A percentile compares a stretch with the other conserved stretches of the same genome.
Conservation (phyloP, 2,888 invertebrate genomes). For the Torymus auratus region DNA sequence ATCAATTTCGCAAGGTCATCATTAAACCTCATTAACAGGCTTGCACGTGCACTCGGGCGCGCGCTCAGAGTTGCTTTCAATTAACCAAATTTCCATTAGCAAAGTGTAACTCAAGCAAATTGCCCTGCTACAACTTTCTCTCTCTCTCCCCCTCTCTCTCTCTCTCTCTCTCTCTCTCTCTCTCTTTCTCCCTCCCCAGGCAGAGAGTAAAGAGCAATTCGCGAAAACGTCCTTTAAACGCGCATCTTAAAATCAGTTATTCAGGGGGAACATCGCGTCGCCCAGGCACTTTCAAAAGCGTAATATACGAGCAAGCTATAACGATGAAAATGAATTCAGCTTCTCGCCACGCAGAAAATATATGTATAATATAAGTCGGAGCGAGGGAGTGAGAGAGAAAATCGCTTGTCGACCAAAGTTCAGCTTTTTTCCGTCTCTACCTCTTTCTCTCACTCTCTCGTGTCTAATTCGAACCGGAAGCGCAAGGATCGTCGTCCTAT, state of each 20-base stretch:
- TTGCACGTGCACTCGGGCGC: no score
- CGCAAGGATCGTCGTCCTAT: not conserved
- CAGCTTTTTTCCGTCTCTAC: not conserved
- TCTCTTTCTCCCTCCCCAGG: not conserved
- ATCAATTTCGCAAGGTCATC: not conserved
- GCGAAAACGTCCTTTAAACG: conserved; percentile 12
- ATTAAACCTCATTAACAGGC: conserved; percentile 6
- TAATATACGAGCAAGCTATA: conserved; percentile 14
- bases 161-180: no score
- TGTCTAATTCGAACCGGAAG: conserved; percentile 34
- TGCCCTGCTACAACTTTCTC: not conserved
- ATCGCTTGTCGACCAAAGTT: not conserved
- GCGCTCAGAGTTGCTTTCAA: not conserved
- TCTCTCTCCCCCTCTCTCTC: not conserved
- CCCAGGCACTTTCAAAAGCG: conserved; percentile 18
- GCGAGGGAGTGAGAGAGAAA: not conserved
- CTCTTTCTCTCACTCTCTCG: not conserved
- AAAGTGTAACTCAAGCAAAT: conserved; percentile 30
- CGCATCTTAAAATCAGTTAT: conserved; percentile 48
- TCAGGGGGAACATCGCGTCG: conserved; percentile 16
- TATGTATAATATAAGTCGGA: not conserved
- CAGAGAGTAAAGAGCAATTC: conserved; percentile 13
- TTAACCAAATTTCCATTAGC: conserved; percentile 31
- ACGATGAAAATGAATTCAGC: conserved; percentile 44
- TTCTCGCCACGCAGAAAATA: conserved; percentile 15